A percentile compares a stretch with the other conserved stretches of the same genome.
Conservation (phyloP, 2,113 vertebrate genomes). For the Columba janthina region DNA sequence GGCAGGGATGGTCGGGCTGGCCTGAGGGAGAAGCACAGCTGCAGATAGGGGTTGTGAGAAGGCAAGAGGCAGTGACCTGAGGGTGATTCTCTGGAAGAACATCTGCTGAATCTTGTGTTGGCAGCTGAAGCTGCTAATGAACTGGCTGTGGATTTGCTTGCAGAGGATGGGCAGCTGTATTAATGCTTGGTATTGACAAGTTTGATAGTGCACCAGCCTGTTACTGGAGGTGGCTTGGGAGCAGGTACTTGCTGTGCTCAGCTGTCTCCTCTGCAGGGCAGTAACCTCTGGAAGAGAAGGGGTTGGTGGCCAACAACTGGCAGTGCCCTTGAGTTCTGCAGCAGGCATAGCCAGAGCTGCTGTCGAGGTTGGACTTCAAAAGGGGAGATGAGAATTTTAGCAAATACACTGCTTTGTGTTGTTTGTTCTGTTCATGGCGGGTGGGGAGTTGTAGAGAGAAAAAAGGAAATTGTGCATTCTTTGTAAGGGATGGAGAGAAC, state of each 20-base stretch:
- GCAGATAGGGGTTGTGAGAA: not conserved
- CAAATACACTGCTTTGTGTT: not conserved
- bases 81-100: not conserved
- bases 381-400: not conserved
- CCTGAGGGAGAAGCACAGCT: not conserved
- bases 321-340: not conserved
- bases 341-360: not conserved
- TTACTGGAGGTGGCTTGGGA: not conserved
- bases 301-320: not conserved
- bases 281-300: not conserved
- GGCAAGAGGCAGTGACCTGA: not conserved
- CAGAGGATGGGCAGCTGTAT: not conserved
- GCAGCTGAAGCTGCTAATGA: not conserved
- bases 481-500: slow-evolving; percentile 22
- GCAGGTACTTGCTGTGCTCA: not conserved
- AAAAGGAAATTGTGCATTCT: slow-evolving; percentile 7
- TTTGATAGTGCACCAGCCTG: not conserved
- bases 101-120: not conserved
- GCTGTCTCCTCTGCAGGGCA: not conserved
- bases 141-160: not conserved
- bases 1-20: not conserved
- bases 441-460: too few relatives aligned
- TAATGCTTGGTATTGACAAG: not conserved
- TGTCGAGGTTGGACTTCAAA: not conserved
- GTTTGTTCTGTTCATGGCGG: not conserved